Base-by-base conservation (phyloP, 1,140 invertebrate genomes). In the Xylocopa sonorina region DNA sequence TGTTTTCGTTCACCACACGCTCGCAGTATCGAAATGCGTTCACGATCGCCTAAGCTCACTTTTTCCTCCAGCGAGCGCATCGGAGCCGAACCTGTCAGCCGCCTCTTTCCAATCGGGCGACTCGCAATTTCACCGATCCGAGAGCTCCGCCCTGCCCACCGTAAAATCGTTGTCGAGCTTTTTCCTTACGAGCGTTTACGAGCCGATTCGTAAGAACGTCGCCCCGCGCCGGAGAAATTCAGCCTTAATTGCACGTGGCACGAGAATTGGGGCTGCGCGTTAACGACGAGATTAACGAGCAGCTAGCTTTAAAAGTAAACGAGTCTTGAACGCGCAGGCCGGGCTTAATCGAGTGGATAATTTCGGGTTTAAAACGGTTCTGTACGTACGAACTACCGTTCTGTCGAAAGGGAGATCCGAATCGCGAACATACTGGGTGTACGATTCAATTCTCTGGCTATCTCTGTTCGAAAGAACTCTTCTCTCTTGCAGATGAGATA, bases 281-380 rank as follows among this genome's bases (percentile, higher is more conserved):
- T 76, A 57, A 67, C 41, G 63, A 81, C 66, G 76, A 83, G 64
- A 55, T 75, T 81, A 68, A 77, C 51, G 72, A 62, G 53, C 32
- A 53, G 53, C 73, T 66, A 85, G 76, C 55, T 27, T 50, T 79
- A 68, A 32, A 51, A 21, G 57, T 29, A 78, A 82, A 78, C 68
- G 51, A 82, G 80, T 29, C 50, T 24, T 67, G 24, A n/a, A 64
- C 62, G 68, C 68, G 76, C 60, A 62, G 64, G n/a, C n/a, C 53
- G 46, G 57, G 68, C 38, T 81, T 73, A 80, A 83, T 83, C 80
- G 78, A 72, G 66, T 67, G 79, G 67, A 58, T 78, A 76, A 84
- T 84, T 66, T 34, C 16, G 50, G 63, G 29, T 38, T 46, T 29
- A 18, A 21, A 24, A 38, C 27, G 18, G 27, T 67, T 82, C 55